Evolutionary conservation across 2,797 vertebrate species (phyloP), one percentile per base, ranked within the genome.

Genomic region (Gymnoscopelus microlampas): DNA sequence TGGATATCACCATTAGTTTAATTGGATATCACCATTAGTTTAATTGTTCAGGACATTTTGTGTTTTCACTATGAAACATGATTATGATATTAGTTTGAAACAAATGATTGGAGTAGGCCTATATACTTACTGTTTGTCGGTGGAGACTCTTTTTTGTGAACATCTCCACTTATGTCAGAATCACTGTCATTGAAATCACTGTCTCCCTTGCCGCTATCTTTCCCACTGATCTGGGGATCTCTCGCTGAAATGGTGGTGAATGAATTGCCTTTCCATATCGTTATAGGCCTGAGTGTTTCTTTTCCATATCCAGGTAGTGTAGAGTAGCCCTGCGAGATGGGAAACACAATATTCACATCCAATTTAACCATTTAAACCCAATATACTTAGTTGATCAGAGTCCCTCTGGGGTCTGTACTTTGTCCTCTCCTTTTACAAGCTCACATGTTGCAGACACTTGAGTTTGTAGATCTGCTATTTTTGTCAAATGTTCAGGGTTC

Each of bases 151-250:
- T 96, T 98, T 84, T 96, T 98, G 79, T 96, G 91, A 29, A 95
- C 96, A 51, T 98, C 97, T 61, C 95, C 96, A 0, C 97, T 98
- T 80, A 98, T 95, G 85, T 99, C 98, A 0, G 97, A 98, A 68
- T 98, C 98, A 0, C 97, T 98, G 94, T 99, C 98, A 0, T 99
- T 99, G 88, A 98, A 97, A 91, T 99, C 98, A 1, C 98, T 99
- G 92, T 99, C 98, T 0, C 98, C 98, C 87, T 99, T 99, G 9
- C 98, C 98, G 0, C 98, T 99, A 90, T 98, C 98, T 89, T 99
- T 99, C 56, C 98, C 98, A 0, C 98, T 99, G 91, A 99, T 97
- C 83, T 98, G 97, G 0, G 94, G 96, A 75, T 98, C 97, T 62
- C 96, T 90, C 1, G 95, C 95, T 0, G 96, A 95, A 74, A 98